Base-by-base conservation (phyloP, 1,140 invertebrate genomes). In the Polypedilum pembai region DNA sequence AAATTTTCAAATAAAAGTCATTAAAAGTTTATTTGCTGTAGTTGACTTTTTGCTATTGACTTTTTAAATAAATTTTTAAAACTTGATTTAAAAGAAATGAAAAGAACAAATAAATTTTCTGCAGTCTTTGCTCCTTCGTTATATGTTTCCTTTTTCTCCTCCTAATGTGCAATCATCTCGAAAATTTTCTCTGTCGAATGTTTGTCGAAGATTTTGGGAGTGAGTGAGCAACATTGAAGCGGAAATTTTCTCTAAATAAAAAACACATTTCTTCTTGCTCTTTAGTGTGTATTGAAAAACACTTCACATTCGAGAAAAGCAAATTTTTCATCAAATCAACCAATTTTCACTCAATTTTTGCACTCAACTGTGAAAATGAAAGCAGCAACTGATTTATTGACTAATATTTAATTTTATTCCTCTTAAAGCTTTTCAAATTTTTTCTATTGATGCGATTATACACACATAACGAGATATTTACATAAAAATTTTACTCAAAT, bases 301-400 rank as follows among this genome's bases (percentile, higher is more conserved):
- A n/a, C 45, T 56, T 56, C 45, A 56, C 12, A 33, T 33, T 33
- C 24, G 15, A 56, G 45, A 56, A n/a, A 56, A 12, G 0, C n/a
- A n/a, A n/a, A n/a, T 56, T 56, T 56, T 56, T 15, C 45, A 56
- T 56, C 45, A 56, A 56, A 56, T 56, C 45, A 69, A 21, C 65
- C 15, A 69, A 69, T 69, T 69, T 69, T 21, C 65, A 69, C 65
- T 69, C 65, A 66, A 66, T 66, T 66, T 66, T 66, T 17, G 10
- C 65, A 18, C 17, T 66, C 65, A 18, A 20, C 1, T 69, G 65
- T 69, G 17, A 33, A 69, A 20, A n/a, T 20, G 20, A 69, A 33
- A 56, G 41, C 41, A 45, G 41, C 41, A 66, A 21, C 17, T 69
- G 65, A 69, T 69, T 69, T 69, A 69, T 69, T 21, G 65, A 69